Conservation (phyloP, 1,140 invertebrate genomes). For the Mya arenaria region DNA sequence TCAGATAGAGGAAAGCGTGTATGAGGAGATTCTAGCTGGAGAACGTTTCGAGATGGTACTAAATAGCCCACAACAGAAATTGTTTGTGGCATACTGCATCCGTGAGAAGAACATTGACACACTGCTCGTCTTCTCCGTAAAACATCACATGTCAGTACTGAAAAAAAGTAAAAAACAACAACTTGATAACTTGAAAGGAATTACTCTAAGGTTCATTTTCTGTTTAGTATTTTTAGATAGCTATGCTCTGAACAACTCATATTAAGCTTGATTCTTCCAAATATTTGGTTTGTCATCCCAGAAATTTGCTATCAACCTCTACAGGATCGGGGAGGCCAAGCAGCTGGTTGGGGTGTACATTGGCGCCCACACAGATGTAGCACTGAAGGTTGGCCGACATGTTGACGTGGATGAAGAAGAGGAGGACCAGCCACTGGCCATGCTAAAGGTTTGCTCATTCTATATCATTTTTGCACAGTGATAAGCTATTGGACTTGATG, state of each 20-base stretch:
- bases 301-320: neutral
- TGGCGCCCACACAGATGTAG: neutral
- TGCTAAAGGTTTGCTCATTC: conserved; percentile 51
- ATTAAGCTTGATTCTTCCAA: neutral
- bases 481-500: no score
- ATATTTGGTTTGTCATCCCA: neutral
- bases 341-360: conserved; percentile 2
- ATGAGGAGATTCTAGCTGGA: neutral
- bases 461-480: no score
- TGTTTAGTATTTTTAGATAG: neutral
- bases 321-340: conserved; percentile 16
- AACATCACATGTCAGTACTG: conserved; percentile 27
- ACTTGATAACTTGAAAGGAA: neutral
- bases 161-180: no score
- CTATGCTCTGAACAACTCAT: neutral
- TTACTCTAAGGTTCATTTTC: neutral
- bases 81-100: conserved; percentile 24
- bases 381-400: conserved; percentile 7
- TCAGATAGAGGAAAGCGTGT: conserved; percentile 22
- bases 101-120: conserved; percentile 7
- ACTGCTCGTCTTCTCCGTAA: conserved; percentile 25
- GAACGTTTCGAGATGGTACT: conserved; percentile 31
- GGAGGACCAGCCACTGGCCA: neutral
- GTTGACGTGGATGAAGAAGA: conserved; percentile 47
- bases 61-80: neutral